These are phyloP conservation scores for Hesperia comma DNA, from an alignment of 2,888 invertebrate genomes.

Conservation along the genomic window DNA sequence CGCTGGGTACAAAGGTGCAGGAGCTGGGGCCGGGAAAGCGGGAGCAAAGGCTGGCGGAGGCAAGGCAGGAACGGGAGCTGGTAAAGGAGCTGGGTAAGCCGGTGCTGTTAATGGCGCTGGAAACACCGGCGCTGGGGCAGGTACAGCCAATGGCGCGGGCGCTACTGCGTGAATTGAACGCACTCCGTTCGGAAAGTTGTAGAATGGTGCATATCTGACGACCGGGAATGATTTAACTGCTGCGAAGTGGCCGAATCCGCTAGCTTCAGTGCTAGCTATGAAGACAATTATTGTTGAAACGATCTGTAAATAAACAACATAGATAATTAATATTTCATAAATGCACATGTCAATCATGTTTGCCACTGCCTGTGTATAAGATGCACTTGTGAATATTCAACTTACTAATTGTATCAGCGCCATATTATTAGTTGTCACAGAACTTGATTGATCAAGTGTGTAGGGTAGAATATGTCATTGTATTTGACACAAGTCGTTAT, in stretches of 20 bases:
- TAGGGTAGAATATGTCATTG: slow-evolving; percentile 68
- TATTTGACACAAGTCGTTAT: slow-evolving; percentile 74
- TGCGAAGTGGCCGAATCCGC: slow-evolving; percentile 70
- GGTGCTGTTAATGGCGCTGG: slow-evolving; percentile 48
- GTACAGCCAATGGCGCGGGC: slow-evolving; percentile 53
- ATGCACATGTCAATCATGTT: too few relatives aligned
- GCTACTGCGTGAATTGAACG: slow-evolving; percentile 75
- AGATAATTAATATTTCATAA: not conserved
- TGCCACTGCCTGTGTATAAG: too few relatives aligned
- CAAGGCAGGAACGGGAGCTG: slow-evolving; percentile 38
- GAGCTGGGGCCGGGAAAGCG: slow-evolving; percentile 37
- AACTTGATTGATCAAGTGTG: slow-evolving; percentile 71
- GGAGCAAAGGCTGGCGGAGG: slow-evolving; percentile 42
- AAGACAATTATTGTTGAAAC: slow-evolving; percentile 59
- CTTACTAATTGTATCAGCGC: slow-evolving; percentile 73
- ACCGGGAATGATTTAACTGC: slow-evolving; percentile 67
- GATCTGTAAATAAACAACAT: slow-evolving; percentile 57
- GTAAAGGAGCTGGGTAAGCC: slow-evolving; percentile 45
- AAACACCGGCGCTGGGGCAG: slow-evolving; percentile 50
- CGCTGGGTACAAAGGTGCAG: slow-evolving; percentile 44
- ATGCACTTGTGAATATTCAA: slow-evolving; percentile 37
- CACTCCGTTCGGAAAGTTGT: slow-evolving; percentile 71
- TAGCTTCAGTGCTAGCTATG: slow-evolving; percentile 74
- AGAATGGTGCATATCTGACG: slow-evolving; percentile 77
- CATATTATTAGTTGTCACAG: slow-evolving; percentile 60